Base-by-base conservation (phyloP, 2,888 invertebrate genomes). In the Cataglyphis albicans region DNA sequence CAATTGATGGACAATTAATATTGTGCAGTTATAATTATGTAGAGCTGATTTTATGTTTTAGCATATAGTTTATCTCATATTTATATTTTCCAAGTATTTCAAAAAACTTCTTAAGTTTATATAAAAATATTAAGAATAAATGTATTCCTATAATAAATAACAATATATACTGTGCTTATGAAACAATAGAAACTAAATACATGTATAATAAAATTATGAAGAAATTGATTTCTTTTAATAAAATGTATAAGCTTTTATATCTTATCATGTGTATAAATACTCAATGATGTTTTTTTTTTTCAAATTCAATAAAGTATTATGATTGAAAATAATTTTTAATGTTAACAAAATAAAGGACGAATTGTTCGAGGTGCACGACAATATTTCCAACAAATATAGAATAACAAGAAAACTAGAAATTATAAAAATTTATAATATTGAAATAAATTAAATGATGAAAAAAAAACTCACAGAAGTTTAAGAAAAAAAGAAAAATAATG, bases 211-310 rank as follows among this genome's bases (percentile, higher is more conserved):
- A 44, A 32, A 74, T 74, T 18, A 10, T 44, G 21, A 35, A 21
- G 29, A 64, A 32, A 48, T 6, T 64, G 6, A 75, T 9, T 61
- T 6, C 21, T 44, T 48, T 6, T 64, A 15, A 41, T 44, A 44
- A 44, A 44, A 44, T 44, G 1, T 12, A 3, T 15, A 3, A 25
- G 38, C 7, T 35, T 48, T 32, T 5, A 76, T 44, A 59, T 85
- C 52, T 83, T 67, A 72, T 57, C 65, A 81, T 59, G n/a, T 63
- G n/a, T 63, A 64, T 83, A 61, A 21, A 67, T 38, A n/a, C 15
- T 25, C 18, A n/a, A 63, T 12, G 2, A 44, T 44, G 44, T 44
- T 44, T 44, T 15, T 44, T 44, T 44, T 15, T 44, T 44, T 44
- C 44, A 44, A 44, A 15, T 15, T 4, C 4, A 3, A 15, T 44